Percentiles rank a stretch among this genome's conserved stretches.
Conservation (phyloP, 2,797 vertebrate genomes). For the Myripristis murdjan region DNA sequence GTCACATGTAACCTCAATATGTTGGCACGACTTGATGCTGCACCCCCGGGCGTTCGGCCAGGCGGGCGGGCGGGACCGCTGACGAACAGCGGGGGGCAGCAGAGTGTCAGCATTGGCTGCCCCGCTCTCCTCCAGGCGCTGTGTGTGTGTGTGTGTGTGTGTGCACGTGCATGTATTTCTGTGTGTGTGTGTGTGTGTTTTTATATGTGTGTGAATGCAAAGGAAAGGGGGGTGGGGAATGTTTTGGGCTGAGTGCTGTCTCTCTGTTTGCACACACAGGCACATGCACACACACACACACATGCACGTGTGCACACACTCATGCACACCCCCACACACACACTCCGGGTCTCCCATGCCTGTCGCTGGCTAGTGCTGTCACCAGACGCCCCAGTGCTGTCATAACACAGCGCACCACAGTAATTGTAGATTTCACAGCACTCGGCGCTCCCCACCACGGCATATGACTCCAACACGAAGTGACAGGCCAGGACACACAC, state of each 20-base stretch:
- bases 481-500: constrained; percentile 72
- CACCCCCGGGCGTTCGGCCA: background rate
- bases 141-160: background rate
- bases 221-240: constrained; percentile 40
- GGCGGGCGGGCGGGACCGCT: background rate
- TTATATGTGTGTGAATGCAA: constrained; percentile 3
- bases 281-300: constrained; percentile 37
- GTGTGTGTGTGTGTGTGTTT: too few species aligned
- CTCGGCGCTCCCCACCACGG: constrained; percentile 55
- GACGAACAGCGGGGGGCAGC: constrained; percentile 64
- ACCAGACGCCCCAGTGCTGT: constrained; percentile 79
- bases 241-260: constrained; percentile 68
- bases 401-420: constrained; percentile 84
- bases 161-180: too few species aligned
- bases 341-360: constrained; percentile 65
- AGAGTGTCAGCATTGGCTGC: constrained; percentile 35
- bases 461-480: constrained; percentile 72
- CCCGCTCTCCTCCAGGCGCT: constrained; percentile 1
- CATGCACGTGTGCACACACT: constrained; percentile 22
- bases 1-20: constrained; percentile 43
- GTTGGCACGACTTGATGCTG: background rate
- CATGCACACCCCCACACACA: constrained; percentile 42
- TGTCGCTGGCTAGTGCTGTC: constrained; percentile 75
- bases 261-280: constrained; percentile 72
- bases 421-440: constrained; percentile 87